Evolutionary conservation across 2,113 vertebrate genomes (phyloP), one percentile per base, ranked within the genome.

Genomic region (Callithrix jacchus): DNA sequence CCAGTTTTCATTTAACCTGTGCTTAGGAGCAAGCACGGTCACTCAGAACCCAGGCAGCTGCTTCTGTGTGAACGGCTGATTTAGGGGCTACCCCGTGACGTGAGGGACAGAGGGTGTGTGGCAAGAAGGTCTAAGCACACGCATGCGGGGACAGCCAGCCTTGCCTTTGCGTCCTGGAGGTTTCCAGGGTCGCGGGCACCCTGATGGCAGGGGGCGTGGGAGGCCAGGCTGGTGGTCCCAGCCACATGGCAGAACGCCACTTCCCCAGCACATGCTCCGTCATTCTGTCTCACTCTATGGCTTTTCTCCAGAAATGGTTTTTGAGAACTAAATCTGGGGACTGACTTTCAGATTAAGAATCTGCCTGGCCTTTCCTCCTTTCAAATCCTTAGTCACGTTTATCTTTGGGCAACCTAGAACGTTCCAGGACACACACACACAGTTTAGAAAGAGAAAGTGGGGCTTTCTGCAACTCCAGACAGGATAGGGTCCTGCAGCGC

Each of bases 201-300:
- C 2, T 5, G 47, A 11, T 6, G 10, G 21, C 76, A 2, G 3
- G 0, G 92, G 25, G 30, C 8, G 10, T 32, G 42, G 35, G n/a
- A 4, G 23, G 37, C 52, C n/a, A 68, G 79, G 61, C 10, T 42
- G 32, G 68, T 8, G 37, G 35, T 40, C 9, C 32, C 66, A 68
- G 66, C 27, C 64, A 9, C 2, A 0, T 0, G 47, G 47, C 13
- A 0, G 21, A n/a, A 16, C 37, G 7, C 30, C 21, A 0, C 5
- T 77, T 54, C 89, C 14, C 32, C 1, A 0, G 0, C 5, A 0
- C 8, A 8, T 0, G 5, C 6, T 4, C 1, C 1, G 0, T 1
- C 25, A 0, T 6, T 21, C 49, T 23, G 40, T n/a, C 40, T 54
- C 0, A 17, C 30, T 35, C 20, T 30, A 2, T 12, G 8, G 81